Evolutionary conservation across 2,888 invertebrate genomes (phyloP).

Genomic region (Drosophila kanekoi): DNA sequence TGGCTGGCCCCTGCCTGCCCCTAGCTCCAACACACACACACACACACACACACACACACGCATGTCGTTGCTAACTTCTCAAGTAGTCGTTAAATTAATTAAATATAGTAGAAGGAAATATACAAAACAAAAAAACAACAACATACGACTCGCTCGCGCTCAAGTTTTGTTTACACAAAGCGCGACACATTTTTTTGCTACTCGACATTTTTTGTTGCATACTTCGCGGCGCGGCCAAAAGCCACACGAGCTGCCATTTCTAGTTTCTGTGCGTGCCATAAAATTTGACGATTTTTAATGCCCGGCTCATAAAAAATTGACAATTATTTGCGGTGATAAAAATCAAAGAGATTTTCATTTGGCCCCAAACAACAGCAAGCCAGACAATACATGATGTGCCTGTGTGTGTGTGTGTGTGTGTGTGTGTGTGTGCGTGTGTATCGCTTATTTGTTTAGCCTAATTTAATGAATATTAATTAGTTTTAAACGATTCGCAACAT

Average conservation of each 20-base stretch:
- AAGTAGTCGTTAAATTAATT: slow-evolving; percentile 83
- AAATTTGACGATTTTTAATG: slow-evolving; percentile 47
- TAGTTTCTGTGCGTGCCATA: not conserved
- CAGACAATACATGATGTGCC: not conserved
- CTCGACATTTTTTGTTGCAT: slow-evolving; percentile 26
- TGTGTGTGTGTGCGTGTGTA: slow-evolving; percentile 18
- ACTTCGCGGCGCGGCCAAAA: slow-evolving; percentile 36
- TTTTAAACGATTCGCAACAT: slow-evolving; percentile 55
- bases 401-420: slow-evolving; percentile 22
- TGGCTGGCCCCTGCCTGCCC: slow-evolving; percentile 32
- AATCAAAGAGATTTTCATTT: slow-evolving; percentile 56
- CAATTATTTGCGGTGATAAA: slow-evolving; percentile 65
- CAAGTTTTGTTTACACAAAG: slow-evolving; percentile 60
- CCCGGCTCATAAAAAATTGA: slow-evolving; percentile 58
- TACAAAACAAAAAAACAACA: slow-evolving; percentile 41
- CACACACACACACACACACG: slow-evolving; percentile 6
- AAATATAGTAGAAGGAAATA: slow-evolving; percentile 73
- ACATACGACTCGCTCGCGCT: slow-evolving; percentile 32
- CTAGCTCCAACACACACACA: slow-evolving; percentile 9
- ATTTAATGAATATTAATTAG: slow-evolving; percentile 63
- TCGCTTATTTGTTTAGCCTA: slow-evolving; percentile 41
- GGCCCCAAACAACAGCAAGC: slow-evolving; percentile 25
- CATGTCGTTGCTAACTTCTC: slow-evolving; percentile 76
- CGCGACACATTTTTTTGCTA: slow-evolving; percentile 29
- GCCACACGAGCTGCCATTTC: slow-evolving; percentile 1